Evolutionary conservation across 2,888 invertebrate species (phyloP).

Genomic region (Cephus pygmeus): DNA sequence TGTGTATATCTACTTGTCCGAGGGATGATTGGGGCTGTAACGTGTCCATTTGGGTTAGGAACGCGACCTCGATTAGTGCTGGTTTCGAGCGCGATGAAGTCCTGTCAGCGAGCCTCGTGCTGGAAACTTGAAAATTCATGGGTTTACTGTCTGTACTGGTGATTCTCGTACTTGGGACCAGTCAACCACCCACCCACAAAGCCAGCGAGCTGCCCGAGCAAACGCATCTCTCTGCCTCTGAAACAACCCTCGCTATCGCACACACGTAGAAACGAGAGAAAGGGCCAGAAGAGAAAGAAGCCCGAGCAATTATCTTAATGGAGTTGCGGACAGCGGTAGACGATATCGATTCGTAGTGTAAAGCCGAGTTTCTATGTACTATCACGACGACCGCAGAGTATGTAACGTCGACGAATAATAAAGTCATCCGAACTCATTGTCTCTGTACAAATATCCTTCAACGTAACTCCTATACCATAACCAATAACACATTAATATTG

Average conservation of each 20-base stretch:
- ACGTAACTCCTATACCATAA: neutral
- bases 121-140: neutral
- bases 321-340: constrained; percentile 54
- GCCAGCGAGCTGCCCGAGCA: neutral
- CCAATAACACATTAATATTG: neutral
- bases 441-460: neutral
- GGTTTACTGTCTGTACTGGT: neutral
- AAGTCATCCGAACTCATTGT: neutral
- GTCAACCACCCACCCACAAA: neutral
- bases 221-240: neutral
- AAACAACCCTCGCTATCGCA: neutral
- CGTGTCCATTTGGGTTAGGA: constrained; percentile 45
- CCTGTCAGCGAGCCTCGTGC: neutral
- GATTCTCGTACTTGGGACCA: neutral
- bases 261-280: neutral
- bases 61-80: constrained; percentile 35
- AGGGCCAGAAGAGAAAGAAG: constrained; percentile 29
- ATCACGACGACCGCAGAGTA: neutral
- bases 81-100: constrained; percentile 12
- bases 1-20: neutral
- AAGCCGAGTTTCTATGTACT: neutral
- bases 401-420: neutral
- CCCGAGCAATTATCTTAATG: constrained; percentile 61
- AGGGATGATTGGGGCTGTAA: constrained; percentile 19
- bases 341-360: constrained; percentile 49